These are phyloP conservation scores for Alectura lathami DNA, from an alignment of 2,113 vertebrate genomes.

Conservation along the genomic window DNA sequence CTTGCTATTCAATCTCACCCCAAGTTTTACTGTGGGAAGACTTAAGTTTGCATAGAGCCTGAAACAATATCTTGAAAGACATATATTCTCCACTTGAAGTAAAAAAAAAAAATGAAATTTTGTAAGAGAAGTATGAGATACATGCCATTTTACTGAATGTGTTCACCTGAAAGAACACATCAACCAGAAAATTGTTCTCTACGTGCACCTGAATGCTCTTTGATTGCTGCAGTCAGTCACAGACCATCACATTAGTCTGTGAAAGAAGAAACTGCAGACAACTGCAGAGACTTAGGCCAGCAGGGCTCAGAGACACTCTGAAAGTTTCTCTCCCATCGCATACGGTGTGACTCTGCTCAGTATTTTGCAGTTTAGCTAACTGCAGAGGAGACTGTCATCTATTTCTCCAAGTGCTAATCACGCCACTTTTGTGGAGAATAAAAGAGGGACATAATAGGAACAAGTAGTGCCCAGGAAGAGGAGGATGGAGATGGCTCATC, in stretches of 20 bases:
- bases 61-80: conserved; percentile 31
- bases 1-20: background rate
- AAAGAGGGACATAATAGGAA: conserved; percentile 27
- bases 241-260: conserved; percentile 49
- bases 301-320: conserved; percentile 4
- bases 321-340: background rate
- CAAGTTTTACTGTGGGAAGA: background rate
- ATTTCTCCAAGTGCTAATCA: conserved; percentile 49
- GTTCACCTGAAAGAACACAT: conserved; percentile 48
- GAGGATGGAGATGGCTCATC: background rate
- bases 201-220: conserved; percentile 64
- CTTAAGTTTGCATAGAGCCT: background rate
- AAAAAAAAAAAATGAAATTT: conserved; percentile 5
- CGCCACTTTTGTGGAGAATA: conserved; percentile 28
- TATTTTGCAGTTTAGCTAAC: conserved; percentile 19
- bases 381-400: conserved; percentile 35
- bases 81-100: background rate
- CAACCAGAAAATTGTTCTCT: conserved; percentile 65
- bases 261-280: conserved; percentile 39
- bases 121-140: conserved; percentile 21
- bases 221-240: conserved; percentile 65
- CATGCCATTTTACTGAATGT: conserved; percentile 43
- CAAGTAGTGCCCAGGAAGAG: background rate
- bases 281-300: conserved; percentile 39
- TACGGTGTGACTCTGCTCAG: background rate